Conservation (phyloP, 2,888 invertebrate species). For the Nephrotoma appendiculata region DNA sequence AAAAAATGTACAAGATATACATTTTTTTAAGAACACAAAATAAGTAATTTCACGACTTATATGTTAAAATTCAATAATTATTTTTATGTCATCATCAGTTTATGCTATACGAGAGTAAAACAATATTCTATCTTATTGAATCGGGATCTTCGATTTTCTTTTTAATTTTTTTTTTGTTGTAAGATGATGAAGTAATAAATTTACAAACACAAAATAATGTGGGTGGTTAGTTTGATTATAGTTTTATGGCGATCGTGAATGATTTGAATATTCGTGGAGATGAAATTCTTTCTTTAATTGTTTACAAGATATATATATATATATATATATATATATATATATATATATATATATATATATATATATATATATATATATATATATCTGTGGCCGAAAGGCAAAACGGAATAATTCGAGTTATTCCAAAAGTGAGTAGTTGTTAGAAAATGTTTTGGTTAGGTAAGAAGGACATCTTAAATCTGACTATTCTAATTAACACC, state of each 20-base stretch:
- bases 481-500: too few relatives aligned
- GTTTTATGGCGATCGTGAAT: neutral
- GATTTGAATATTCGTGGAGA: neutral
- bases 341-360: too few relatives aligned
- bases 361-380: neutral
- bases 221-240: neutral
- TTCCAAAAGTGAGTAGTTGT: too few relatives aligned
- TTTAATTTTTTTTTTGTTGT: neutral
- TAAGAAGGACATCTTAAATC: too few relatives aligned
- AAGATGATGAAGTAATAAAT: neutral
- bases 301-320: neutral
- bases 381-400: neutral
- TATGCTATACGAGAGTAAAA: neutral
- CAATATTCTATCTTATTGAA: neutral
- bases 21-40: neutral
- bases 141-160: neutral
- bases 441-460: too few relatives aligned
- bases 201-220: neutral
- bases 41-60: neutral
- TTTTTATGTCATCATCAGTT: neutral
- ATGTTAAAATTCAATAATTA: neutral
- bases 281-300: neutral
- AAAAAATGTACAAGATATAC: neutral
- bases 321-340: neutral
- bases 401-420: too few relatives aligned